Evolutionary conservation across 2,888 invertebrate species (phyloP), one percentile per base, ranked within the genome.

Genomic region (Conchocele bisecta): DNA sequence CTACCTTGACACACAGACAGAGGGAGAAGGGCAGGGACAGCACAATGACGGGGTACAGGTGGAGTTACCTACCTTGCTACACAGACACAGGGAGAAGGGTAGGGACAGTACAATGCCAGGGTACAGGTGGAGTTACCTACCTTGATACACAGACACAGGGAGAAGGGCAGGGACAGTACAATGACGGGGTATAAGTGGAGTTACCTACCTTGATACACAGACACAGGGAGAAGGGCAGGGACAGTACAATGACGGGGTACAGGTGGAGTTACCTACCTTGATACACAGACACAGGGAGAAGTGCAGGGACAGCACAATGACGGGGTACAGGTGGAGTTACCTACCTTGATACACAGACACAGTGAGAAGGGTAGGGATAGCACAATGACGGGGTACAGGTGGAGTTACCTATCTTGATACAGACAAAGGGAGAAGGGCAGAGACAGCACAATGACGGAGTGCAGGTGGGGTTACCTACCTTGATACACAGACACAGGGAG

Each of bases 281-380:
- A 11, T 35, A 11, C 37, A 13, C 11, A 35, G 11, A 35, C 37
- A 35, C 13, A 11, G 37, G 37, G 11, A 35, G 11, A 35, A 35
- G 11, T 13, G 13, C 11, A 35, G 13, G 11, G 37, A 13, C 44
- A 44, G 44, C 13, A 9, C 17, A 15, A 13, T 44, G 13, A 44
- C 17, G 37, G 13, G 37, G 37, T 13, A 11, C 13, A 35, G 37
- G 37, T 11, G 37, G 37, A 7, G 31, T 17, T 29, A 67, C 76
- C 58, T 74, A 86, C 86, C 81, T 87, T 87, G 35, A 88, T 86
- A 72, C 84, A 84, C 37, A 86, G 75, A 63, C 82, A 86, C 39
- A 88, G 64, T 4, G 87, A 88, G 57, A 88, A 78, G 0, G 86
- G 87, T 28, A 87, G 72, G 4, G 86, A 86, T 15, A 75, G 7